Conservation (phyloP, 1,140 invertebrate species). For the Hermatobates lingyangjiaoensis region DNA sequence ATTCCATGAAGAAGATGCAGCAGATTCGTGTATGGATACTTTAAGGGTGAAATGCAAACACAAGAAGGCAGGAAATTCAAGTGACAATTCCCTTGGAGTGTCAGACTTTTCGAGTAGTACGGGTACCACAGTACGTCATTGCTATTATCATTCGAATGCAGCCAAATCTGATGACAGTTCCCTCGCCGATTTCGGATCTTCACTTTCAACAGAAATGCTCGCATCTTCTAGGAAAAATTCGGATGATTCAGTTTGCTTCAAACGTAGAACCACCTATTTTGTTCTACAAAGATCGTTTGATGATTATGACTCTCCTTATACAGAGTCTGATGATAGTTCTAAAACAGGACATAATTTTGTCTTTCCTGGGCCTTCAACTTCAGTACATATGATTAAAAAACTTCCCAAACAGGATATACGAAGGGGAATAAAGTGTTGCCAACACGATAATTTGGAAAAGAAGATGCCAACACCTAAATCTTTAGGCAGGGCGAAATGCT, state of each 20-base stretch:
- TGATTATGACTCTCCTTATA: constrained; percentile 21
- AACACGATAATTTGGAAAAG: neutral
- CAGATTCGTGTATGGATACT: constrained; percentile 30
- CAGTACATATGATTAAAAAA: constrained; percentile 3
- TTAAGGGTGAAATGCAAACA: constrained; percentile 45
- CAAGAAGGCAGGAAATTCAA: constrained; percentile 23
- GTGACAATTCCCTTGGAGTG: constrained; percentile 57
- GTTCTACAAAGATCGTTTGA: constrained; percentile 17
- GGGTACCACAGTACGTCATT: constrained; percentile 17
- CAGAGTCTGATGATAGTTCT: constrained; percentile 19
- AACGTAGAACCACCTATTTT: constrained; percentile 8
- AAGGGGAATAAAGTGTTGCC: neutral
- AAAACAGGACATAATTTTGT: constrained; percentile 7
- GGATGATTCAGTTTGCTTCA: constrained; percentile 13
- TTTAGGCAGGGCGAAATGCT: constrained; percentile 18
- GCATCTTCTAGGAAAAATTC: constrained; percentile 17
- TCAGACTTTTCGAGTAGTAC: constrained; percentile 57
- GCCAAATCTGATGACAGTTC: constrained; percentile 19
- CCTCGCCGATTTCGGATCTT: constrained; percentile 17
- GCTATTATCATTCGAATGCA: constrained; percentile 15
- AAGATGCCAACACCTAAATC: constrained; percentile 8
- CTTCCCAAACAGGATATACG: constrained; percentile 6
- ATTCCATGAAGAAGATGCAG: constrained; percentile 32
- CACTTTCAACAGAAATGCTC: constrained; percentile 17
- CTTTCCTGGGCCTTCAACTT: neutral